Evolutionary conservation across 2,113 vertebrate species (phyloP).

Genomic region (Bubalus kerabau): DNA sequence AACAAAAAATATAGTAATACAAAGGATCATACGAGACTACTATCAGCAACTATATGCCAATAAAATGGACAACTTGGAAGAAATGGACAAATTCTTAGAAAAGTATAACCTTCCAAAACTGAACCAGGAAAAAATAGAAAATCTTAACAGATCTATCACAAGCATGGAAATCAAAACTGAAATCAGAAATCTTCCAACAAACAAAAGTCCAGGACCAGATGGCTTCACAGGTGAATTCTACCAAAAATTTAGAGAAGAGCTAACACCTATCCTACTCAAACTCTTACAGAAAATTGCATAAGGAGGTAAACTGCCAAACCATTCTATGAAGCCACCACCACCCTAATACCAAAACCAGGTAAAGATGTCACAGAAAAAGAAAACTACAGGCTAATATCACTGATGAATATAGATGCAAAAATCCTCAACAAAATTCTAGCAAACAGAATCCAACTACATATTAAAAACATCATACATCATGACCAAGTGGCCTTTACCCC

Average conservation of each 20-base stretch:
- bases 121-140: not conserved
- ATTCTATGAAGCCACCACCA: not conserved
- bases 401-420: not conserved
- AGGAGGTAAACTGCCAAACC: not conserved
- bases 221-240: not conserved
- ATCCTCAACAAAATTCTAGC: not conserved
- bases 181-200: not conserved
- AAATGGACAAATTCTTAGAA: not conserved
- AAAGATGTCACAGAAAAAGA: not conserved
- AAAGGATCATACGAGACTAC: not conserved
- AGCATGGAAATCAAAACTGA: not conserved
- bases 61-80: not conserved
- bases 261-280: not conserved
- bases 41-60: not conserved
- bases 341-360: not conserved
- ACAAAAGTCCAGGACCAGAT: not conserved
- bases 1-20: not conserved
- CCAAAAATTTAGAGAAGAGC: not conserved
- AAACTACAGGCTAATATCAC: not conserved
- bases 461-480: not conserved
- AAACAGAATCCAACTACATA: not conserved
- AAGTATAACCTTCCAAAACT: not conserved
- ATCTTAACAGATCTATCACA: not conserved
- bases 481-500: not conserved
- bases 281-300: not conserved